A percentile compares a stretch with the other conserved stretches of the same genome.
These are phyloP conservation scores for Scelioninae gen. 1 DNA, from an alignment of 2,888 invertebrate species.

Conservation along the genomic window DNA sequence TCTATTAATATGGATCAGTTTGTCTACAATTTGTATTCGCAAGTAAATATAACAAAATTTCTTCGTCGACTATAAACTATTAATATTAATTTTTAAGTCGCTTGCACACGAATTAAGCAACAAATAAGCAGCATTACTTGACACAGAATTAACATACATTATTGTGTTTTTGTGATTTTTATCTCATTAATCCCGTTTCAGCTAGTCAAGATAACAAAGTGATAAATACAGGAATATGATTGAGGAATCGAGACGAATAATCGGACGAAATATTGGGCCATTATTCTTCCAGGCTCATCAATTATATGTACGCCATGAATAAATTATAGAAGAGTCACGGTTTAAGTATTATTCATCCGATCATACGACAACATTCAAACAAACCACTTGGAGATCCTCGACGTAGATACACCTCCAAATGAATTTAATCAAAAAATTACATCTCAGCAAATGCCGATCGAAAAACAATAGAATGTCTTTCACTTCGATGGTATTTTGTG, in stretches of 20 bases:
- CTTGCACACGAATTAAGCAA: conserved; percentile 8
- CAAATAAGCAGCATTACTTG: neutral
- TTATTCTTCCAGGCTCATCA: conserved; percentile 54
- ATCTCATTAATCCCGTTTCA: conserved; percentile 39
- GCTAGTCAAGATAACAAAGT: conserved; percentile 29
- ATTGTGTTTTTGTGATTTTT: conserved; percentile 39
- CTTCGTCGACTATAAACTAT: neutral
- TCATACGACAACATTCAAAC: conserved; percentile 47
- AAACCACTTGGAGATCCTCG: conserved; percentile 39
- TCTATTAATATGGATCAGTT: conserved; percentile 14
- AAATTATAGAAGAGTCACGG: conserved; percentile 54
- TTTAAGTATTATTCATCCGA: conserved; percentile 54
- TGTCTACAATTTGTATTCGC: neutral
- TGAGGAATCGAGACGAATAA: conserved; percentile 41
- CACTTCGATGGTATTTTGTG: neutral
- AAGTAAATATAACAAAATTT: conserved; percentile 10
- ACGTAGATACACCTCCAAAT: conserved; percentile 49
- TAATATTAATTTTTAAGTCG: conserved; percentile 1
- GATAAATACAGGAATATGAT: conserved; percentile 46
- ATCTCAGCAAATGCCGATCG: conserved; percentile 34
- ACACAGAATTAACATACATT: conserved; percentile 37
- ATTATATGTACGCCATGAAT: conserved; percentile 56
- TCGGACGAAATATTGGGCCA: conserved; percentile 29
- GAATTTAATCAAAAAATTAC: conserved; percentile 60
- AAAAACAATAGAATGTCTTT: conserved; percentile 44